Percentiles rank a stretch among this genome's conserved stretches.
These are phyloP conservation scores for Lepeophtheirus nordmannii DNA, from an alignment of 2,888 invertebrate genomes.

Conservation along the genomic window DNA sequence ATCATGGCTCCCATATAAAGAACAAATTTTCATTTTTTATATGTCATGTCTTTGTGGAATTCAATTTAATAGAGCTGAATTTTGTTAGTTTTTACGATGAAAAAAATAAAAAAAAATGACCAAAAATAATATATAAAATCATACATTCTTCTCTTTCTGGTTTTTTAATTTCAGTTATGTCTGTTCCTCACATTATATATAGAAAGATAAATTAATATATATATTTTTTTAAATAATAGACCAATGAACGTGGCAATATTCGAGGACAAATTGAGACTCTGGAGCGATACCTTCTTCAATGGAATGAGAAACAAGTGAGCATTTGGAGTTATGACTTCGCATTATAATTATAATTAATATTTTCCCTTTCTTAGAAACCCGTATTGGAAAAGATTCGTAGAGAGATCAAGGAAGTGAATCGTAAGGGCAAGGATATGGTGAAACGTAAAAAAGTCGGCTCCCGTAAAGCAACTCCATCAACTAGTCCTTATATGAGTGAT, in stretches of 20 bases:
- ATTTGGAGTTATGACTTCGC: neutral
- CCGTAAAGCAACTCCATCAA: neutral
- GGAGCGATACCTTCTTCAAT: neutral
- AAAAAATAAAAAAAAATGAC: too few relatives aligned
- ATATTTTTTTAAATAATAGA: neutral
- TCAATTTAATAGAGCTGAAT: too few relatives aligned
- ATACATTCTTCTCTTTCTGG: too few relatives aligned
- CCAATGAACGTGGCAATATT: neutral
- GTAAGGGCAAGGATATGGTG: too few relatives aligned
- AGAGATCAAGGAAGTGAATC: neutral
- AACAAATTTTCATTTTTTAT: too few relatives aligned
- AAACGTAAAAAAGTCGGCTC: neutral
- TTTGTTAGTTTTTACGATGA: too few relatives aligned
- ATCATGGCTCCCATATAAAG: too few relatives aligned
- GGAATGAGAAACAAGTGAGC: neutral
- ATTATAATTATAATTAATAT: neutral
- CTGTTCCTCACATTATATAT: neutral
- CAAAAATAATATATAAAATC: too few relatives aligned
- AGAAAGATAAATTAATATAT: neutral
- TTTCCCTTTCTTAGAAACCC: neutral
- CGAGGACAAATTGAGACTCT: conserved; percentile 4
- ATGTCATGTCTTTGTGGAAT: too few relatives aligned
- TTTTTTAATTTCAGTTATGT: too few relatives aligned
- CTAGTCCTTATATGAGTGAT: neutral
- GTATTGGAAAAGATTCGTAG: conserved; percentile 1